These are phyloP conservation scores for Zootoca vivipara DNA, from an alignment of 2,113 vertebrate genomes.

Conservation along the genomic window DNA sequence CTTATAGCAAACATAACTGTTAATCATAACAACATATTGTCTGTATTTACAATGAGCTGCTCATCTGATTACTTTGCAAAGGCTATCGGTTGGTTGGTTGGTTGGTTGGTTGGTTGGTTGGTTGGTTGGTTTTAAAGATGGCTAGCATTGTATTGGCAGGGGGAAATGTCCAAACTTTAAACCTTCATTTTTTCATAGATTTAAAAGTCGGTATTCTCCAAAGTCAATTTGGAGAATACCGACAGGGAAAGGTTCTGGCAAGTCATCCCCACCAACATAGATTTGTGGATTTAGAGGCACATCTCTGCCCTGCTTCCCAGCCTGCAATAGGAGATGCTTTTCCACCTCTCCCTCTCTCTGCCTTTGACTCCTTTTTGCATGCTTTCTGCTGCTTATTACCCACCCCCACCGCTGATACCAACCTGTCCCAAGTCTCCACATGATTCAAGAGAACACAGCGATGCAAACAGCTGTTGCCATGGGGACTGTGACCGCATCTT, in stretches of 20 bases:
- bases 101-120: constrained; percentile 45
- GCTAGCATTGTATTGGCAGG: constrained; percentile 48
- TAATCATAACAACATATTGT: constrained; percentile 56
- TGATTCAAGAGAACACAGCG: not conserved
- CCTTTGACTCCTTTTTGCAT: too few relatives aligned
- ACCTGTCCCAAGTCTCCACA: not conserved
- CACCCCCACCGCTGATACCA: not conserved
- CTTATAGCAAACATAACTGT: constrained; percentile 38
- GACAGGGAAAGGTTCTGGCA: not conserved
- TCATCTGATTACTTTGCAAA: constrained; percentile 59
- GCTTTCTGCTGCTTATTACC: not conserved
- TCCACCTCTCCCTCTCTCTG: too few relatives aligned
- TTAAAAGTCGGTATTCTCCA: too few relatives aligned
- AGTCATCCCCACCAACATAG: not conserved
- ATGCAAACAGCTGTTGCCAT: constrained; percentile 1
- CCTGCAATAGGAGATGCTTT: not conserved
- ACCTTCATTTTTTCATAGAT: constrained; percentile 55
- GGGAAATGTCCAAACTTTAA: constrained; percentile 67
- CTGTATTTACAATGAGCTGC: constrained; percentile 78
- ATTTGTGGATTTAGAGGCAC: not conserved
- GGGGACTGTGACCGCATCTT: not conserved
- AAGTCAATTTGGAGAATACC: too few relatives aligned
- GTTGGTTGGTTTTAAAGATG: not conserved
- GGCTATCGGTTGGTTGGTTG: constrained; percentile 52
- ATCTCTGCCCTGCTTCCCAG: not conserved